Evolutionary conservation across 2,888 invertebrate genomes (phyloP).

Genomic region (Drosophila koepferae): DNA sequence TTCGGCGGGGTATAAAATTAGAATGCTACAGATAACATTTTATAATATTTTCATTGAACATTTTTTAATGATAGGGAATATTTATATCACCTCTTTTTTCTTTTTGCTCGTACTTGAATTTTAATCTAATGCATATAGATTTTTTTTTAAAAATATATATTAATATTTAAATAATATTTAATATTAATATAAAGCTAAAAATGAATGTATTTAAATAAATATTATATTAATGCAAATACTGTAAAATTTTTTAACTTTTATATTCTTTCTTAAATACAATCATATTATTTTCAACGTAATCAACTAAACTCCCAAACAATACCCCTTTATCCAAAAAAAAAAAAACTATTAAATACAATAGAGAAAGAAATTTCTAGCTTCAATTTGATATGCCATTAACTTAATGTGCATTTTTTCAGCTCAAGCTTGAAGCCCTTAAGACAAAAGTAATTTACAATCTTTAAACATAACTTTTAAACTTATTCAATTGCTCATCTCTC

Average conservation of each 20-base stretch:
- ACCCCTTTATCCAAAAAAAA: neutral
- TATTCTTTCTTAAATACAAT: neutral
- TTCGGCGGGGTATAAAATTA: neutral
- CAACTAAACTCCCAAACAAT: neutral
- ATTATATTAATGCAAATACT: too few relatives aligned
- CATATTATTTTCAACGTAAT: neutral
- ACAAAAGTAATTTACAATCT: conserved; percentile 33
- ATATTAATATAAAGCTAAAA: too few relatives aligned
- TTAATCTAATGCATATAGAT: too few relatives aligned
- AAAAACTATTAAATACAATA: neutral
- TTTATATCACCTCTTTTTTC: too few relatives aligned
- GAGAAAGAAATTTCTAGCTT: neutral
- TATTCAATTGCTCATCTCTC: conserved; percentile 24
- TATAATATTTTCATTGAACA: neutral
- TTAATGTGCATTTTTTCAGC: conserved; percentile 51
- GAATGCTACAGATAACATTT: too few relatives aligned
- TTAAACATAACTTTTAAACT: conserved; percentile 22
- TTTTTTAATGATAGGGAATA: too few relatives aligned
- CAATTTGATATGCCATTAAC: conserved; percentile 16
- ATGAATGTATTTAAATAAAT: too few relatives aligned
- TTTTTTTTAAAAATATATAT: too few relatives aligned
- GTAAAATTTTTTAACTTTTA: neutral
- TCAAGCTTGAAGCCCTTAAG: conserved; percentile 29
- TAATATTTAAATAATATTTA: too few relatives aligned
- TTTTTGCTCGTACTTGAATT: too few relatives aligned